phyloP scores from a whole-genome alignment of 2,888 invertebrate genomes.

The Scaptomyza flava region DNA sequence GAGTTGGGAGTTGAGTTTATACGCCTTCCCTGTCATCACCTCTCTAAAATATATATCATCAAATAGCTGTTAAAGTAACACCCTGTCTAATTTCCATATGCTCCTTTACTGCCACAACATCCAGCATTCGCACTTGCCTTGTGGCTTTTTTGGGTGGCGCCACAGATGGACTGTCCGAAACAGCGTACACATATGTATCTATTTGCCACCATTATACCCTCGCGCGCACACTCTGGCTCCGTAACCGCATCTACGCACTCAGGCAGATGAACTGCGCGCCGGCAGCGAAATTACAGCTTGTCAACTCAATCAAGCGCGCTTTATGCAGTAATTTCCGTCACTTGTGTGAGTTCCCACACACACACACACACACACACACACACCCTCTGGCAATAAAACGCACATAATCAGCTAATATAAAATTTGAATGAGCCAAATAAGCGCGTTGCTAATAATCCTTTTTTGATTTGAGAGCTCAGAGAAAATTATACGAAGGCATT shows the following conservation, averaged over 20 bases:
- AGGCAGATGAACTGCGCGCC: conserved; percentile 50
- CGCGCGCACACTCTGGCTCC: background rate
- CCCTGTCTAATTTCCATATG: conserved; percentile 1
- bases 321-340: conserved; percentile 82
- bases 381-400: conserved; percentile 56
- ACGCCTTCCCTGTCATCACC: background rate
- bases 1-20: background rate
- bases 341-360: conserved; percentile 75
- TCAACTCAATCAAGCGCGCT: conserved; percentile 83
- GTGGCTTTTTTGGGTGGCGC: conserved; percentile 22
- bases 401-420: conserved; percentile 79
- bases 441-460: conserved; percentile 74
- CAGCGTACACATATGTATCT: background rate
- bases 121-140: conserved; percentile 10
- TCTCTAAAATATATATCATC: background rate
- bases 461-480: conserved; percentile 70
- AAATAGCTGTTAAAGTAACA: background rate
- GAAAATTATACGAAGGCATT: conserved; percentile 58
- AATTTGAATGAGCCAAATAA: conserved; percentile 58
- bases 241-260: conserved; percentile 48
- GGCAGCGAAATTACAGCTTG: conserved; percentile 82
- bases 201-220: background rate
- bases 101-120: background rate
- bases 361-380: conserved; percentile 25
- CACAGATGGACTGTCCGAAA: conserved; percentile 31